Conservation (phyloP, 2,888 invertebrate species). For the Aporophyla lueneburgensis region DNA sequence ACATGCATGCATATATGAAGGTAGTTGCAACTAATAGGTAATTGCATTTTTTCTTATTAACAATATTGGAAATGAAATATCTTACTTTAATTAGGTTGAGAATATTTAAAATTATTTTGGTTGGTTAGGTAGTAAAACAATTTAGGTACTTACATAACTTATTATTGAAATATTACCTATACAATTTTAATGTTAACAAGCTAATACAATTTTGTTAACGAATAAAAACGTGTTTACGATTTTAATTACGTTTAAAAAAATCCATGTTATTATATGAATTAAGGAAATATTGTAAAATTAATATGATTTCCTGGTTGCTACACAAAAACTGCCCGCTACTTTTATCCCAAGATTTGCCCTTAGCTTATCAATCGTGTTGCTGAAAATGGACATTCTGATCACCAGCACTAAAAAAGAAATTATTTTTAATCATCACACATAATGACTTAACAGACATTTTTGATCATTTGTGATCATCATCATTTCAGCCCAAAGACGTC, state of each 20-base stretch:
- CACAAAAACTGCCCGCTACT: background rate
- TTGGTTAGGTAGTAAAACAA: background rate
- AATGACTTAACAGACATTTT: no score
- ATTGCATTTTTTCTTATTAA: no score
- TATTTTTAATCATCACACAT: background rate
- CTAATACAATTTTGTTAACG: background rate
- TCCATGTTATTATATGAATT: background rate
- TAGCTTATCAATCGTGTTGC: background rate
- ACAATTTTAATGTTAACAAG: background rate
- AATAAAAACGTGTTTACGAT: background rate
- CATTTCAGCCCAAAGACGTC: no score
- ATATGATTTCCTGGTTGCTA: background rate
- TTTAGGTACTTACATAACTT: background rate
- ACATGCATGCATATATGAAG: slow-evolving; percentile 15
- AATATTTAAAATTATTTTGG: background rate
- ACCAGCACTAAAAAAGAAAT: background rate
- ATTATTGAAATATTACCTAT: background rate
- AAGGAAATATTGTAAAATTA: background rate
- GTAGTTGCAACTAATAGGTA: slow-evolving; percentile 14
- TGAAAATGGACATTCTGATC: background rate
- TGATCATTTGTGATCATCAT: no score
- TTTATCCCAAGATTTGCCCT: background rate
- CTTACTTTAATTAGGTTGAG: background rate
- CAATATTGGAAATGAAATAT: background rate
- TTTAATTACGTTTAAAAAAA: background rate